Percentiles rank a stretch among this genome's conserved stretches.
Conservation (phyloP, 2,888 invertebrate genomes). For the Tolmerus cingulatus region DNA sequence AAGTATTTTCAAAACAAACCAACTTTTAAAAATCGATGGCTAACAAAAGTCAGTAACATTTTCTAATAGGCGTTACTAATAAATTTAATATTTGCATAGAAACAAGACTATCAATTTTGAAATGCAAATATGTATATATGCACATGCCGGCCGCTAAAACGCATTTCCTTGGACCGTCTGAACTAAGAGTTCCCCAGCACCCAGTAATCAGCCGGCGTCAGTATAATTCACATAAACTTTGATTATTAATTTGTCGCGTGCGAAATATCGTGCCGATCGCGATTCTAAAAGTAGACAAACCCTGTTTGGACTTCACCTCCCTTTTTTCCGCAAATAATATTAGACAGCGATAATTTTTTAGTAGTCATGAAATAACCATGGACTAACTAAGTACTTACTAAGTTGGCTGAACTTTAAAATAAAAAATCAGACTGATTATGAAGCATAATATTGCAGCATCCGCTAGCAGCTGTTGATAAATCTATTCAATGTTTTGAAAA, state of each 20-base stretch:
- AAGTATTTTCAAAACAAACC: neutral
- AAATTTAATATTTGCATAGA: neutral
- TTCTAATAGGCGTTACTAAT: neutral
- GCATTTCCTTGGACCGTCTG: neutral
- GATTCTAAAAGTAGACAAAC: neutral
- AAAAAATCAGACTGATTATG: neutral
- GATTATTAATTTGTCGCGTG: neutral
- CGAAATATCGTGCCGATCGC: neutral
- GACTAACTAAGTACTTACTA: neutral
- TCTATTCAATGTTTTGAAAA: neutral
- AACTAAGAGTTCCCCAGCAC: neutral
- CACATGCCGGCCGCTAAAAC: neutral
- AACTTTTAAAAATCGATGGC: too few relatives aligned
- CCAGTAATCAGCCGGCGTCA: neutral
- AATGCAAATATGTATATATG: neutral
- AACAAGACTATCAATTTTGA: neutral
- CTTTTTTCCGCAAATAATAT: neutral
- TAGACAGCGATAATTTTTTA: neutral
- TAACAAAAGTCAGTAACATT: neutral
- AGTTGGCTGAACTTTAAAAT: neutral
- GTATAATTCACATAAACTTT: neutral
- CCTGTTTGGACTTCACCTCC: neutral
- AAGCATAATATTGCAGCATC: neutral
- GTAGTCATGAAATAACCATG: neutral
- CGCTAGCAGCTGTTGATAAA: neutral